Conservation (phyloP, 1,140 invertebrate genomes). For the Delia radicum region DNA sequence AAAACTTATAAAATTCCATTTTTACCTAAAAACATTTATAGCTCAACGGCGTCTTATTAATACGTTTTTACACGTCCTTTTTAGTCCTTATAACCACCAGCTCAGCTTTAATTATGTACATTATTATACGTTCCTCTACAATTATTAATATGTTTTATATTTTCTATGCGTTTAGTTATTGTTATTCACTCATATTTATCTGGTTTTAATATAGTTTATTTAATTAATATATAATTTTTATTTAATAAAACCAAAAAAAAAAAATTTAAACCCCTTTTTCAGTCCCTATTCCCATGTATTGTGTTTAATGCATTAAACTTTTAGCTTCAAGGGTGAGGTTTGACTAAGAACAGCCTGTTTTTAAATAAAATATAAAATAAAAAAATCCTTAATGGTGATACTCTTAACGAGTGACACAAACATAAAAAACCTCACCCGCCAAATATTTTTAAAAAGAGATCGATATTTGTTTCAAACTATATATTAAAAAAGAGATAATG, state of each 20-base stretch:
- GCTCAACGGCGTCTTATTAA: too few species aligned
- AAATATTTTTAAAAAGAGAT: constrained; percentile 20
- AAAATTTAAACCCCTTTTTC: neutral
- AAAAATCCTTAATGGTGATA: neutral
- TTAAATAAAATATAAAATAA: neutral
- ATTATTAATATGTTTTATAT: neutral
- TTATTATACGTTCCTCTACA: too few species aligned
- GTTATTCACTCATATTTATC: neutral
- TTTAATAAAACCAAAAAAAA: neutral
- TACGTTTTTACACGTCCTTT: too few species aligned
- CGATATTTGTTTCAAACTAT: constrained; percentile 10
- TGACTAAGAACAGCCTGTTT: neutral
- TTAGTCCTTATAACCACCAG: too few species aligned
- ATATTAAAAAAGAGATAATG: neutral
- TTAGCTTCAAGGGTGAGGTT: neutral
- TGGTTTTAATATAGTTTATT: neutral
- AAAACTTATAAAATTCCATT: too few species aligned
- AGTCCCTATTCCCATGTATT: neutral
- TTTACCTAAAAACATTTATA: too few species aligned
- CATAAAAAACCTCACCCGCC: constrained; percentile 14
- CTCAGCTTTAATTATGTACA: too few species aligned
- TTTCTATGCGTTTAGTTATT: neutral
- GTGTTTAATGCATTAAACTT: constrained; percentile 2
- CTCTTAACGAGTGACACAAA: neutral
- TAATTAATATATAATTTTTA: neutral